phyloP scores from a whole-genome alignment of 1,140 invertebrate genomes.

The Drosophila lini region DNA sequence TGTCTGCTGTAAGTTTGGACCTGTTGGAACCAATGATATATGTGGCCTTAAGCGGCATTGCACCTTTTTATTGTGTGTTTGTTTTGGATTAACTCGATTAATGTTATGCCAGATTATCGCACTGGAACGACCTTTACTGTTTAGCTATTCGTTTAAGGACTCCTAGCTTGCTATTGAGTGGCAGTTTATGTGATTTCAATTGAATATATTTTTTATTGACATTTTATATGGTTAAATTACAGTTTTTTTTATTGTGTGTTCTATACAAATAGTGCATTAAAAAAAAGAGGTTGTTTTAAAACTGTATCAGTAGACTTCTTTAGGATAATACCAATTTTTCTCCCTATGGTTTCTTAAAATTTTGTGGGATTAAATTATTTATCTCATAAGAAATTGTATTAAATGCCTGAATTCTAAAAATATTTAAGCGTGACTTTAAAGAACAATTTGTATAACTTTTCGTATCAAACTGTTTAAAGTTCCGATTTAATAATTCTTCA shows the following conservation, averaged over 20 bases:
- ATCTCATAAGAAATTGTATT: too few species aligned
- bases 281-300: too few species aligned
- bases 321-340: too few species aligned
- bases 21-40: conserved; percentile 58
- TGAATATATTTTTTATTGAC: not conserved
- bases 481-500: not conserved
- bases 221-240: not conserved
- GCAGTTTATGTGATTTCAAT: not conserved
- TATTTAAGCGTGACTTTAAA: not conserved
- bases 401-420: too few species aligned
- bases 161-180: not conserved
- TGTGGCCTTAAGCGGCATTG: conserved; percentile 34
- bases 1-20: conserved; percentile 51
- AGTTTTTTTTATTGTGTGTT: not conserved
- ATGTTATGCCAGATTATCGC: conserved; percentile 18
- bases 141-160: not conserved
- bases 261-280: not conserved
- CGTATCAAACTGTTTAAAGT: not conserved
- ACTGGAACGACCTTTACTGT: too few species aligned
- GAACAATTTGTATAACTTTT: not conserved
- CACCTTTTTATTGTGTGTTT: conserved; percentile 43
- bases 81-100: conserved; percentile 42
- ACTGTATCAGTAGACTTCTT: too few species aligned
- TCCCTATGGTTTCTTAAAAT: too few species aligned
- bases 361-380: too few species aligned